phyloP scores from a whole-genome alignment of 2,113 vertebrate genomes.

The Lontra canadensis region DNA sequence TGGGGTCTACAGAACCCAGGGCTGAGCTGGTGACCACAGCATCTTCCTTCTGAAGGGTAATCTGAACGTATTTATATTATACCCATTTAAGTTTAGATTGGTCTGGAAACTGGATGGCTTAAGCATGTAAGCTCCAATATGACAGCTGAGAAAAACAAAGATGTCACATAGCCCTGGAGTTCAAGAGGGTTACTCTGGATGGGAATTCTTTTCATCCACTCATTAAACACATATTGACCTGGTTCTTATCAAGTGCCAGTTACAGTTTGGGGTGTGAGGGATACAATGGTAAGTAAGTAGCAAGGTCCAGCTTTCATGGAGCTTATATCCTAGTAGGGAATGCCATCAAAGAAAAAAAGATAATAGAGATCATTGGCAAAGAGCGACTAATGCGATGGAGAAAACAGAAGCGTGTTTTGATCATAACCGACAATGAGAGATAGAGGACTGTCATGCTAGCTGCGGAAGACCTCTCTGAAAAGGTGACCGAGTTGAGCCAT shows the following conservation, averaged over 20 bases:
- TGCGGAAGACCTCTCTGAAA: not conserved
- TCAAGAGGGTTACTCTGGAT: not conserved
- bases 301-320: not conserved
- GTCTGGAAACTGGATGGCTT: not conserved
- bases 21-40: not conserved
- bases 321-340: not conserved
- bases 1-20: not conserved
- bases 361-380: not conserved
- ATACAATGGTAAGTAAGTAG: not conserved
- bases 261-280: not conserved
- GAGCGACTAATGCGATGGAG: not conserved
- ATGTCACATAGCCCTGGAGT: not conserved
- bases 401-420: not conserved
- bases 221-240: not conserved
- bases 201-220: not conserved
- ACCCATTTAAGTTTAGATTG: not conserved
- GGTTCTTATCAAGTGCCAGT: not conserved
- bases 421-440: not conserved
- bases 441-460: not conserved
- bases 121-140: not conserved
- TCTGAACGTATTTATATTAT: not conserved
- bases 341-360: not conserved
- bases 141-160: constrained; percentile 1
- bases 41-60: not conserved
- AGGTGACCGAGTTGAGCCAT: not conserved